Evolutionary conservation across 2,888 invertebrate genomes (phyloP).

Genomic region (Oscheius onirici): DNA sequence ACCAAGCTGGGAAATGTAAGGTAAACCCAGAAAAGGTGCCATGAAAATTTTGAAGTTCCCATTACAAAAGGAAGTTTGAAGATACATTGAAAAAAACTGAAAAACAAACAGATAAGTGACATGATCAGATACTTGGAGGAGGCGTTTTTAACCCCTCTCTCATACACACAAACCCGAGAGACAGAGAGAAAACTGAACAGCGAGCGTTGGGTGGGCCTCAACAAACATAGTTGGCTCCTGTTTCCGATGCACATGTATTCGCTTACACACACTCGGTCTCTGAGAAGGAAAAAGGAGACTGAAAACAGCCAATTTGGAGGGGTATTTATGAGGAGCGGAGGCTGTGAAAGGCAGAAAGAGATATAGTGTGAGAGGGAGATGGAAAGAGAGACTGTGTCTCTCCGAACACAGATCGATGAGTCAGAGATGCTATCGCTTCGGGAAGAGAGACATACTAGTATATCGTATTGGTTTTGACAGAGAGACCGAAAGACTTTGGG

Average conservation of each 20-base stretch:
- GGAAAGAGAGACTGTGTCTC: background rate
- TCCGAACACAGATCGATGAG: constrained; percentile 18
- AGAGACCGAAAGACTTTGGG: background rate
- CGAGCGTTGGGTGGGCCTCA: constrained; percentile 1
- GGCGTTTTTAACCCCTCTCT: too few species aligned
- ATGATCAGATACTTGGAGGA: too few species aligned
- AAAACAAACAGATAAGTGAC: too few species aligned
- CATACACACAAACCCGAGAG: too few species aligned
- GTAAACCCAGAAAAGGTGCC: too few species aligned
- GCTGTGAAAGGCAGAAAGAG: background rate
- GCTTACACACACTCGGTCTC: constrained; percentile 9
- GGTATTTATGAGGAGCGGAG: background rate
- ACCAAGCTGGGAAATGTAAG: too few species aligned
- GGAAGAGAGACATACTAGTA: background rate
- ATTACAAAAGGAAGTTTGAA: too few species aligned
- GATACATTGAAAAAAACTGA: too few species aligned
- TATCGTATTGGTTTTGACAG: constrained; percentile 9
- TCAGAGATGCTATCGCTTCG: constrained; percentile 25
- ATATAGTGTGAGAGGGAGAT: background rate
- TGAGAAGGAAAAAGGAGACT: background rate
- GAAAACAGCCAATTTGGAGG: background rate
- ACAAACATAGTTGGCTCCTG: constrained; percentile 26
- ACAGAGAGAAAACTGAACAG: too few species aligned
- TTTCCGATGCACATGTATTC: constrained; percentile 27
- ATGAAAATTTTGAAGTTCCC: too few species aligned